phyloP scores from a whole-genome alignment of 2,113 vertebrate genomes.

The Osmerus mordax region DNA sequence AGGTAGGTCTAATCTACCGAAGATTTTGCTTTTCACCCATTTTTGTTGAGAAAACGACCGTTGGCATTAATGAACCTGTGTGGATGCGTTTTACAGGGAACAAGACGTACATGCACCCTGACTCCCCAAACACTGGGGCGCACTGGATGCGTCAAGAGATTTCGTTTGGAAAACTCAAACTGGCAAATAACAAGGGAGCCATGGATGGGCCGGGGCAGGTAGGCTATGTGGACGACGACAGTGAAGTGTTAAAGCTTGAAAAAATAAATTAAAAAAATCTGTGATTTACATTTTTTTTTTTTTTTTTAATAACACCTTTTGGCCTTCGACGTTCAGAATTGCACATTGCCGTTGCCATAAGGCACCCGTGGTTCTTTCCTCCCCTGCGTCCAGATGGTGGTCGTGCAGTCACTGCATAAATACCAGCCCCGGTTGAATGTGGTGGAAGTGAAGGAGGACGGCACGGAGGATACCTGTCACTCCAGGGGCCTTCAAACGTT shows the following conservation, averaged over 20 bases:
- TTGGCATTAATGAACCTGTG: too few species aligned
- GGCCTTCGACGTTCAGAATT: too few species aligned
- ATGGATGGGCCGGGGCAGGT: conserved; percentile 85
- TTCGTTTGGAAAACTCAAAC: conserved; percentile 85
- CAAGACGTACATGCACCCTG: conserved; percentile 83
- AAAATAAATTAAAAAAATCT: too few species aligned
- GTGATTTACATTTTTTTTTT: too few species aligned
- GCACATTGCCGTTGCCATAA: too few species aligned
- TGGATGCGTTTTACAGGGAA: conserved; percentile 65
- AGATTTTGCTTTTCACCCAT: too few species aligned
- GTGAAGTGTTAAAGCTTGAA: too few species aligned
- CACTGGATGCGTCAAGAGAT: conserved; percentile 90
- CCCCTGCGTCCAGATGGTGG: conserved; percentile 69
- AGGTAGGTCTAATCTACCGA: conserved; percentile 70
- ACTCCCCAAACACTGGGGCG: conserved; percentile 85
- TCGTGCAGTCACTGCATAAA: conserved; percentile 84
- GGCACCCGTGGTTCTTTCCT: too few species aligned
- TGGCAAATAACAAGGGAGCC: conserved; percentile 87
- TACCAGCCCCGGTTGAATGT: conserved; percentile 86
- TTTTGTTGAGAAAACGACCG: too few species aligned
- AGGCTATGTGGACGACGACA: conserved; percentile 21
- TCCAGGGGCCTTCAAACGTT: conserved; percentile 82
- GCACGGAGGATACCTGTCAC: conserved; percentile 81
- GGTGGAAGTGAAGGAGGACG: conserved; percentile 84
- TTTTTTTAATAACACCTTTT: too few species aligned